These are phyloP conservation scores for Fistularia tabacaria DNA, from an alignment of 2,797 vertebrate genomes.

Conservation along the genomic window DNA sequence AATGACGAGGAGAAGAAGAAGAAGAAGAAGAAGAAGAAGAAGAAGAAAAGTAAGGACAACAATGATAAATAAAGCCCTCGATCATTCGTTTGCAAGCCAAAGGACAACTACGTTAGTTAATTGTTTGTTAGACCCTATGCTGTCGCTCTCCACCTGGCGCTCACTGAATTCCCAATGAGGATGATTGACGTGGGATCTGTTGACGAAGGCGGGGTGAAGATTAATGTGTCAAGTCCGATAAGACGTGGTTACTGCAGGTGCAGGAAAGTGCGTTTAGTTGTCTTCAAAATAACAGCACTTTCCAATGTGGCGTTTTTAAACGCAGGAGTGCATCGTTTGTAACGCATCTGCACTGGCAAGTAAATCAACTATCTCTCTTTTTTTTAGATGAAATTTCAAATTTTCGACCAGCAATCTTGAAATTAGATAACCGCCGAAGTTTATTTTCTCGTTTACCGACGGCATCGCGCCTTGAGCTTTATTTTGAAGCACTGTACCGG, in stretches of 20 bases:
- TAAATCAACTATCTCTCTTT: no score
- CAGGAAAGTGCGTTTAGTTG: not conserved
- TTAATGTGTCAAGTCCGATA: not conserved
- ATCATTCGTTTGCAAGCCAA: not conserved
- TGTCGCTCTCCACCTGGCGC: constrained; percentile 41
- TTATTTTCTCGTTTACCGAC: no score
- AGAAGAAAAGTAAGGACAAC: no score
- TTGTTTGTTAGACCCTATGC: not conserved
- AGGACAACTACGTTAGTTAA: not conserved
- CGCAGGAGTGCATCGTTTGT: not conserved
- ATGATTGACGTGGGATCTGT: constrained; percentile 60
- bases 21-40: no score
- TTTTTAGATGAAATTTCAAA: no score
- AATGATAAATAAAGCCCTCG: no score
- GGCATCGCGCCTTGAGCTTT: not conserved
- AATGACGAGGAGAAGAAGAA: constrained; percentile 44
- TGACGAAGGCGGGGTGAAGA: constrained; percentile 48
- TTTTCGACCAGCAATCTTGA: no score
- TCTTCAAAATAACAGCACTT: constrained; percentile 27
- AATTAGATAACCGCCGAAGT: no score
- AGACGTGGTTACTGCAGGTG: constrained; percentile 5
- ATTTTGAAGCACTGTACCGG: constrained; percentile 28
- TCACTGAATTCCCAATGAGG: constrained; percentile 37
- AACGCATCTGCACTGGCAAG: not conserved
- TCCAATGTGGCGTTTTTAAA: no score